Conservation (phyloP, 2,888 invertebrate genomes). For the Oligia strigilis region DNA sequence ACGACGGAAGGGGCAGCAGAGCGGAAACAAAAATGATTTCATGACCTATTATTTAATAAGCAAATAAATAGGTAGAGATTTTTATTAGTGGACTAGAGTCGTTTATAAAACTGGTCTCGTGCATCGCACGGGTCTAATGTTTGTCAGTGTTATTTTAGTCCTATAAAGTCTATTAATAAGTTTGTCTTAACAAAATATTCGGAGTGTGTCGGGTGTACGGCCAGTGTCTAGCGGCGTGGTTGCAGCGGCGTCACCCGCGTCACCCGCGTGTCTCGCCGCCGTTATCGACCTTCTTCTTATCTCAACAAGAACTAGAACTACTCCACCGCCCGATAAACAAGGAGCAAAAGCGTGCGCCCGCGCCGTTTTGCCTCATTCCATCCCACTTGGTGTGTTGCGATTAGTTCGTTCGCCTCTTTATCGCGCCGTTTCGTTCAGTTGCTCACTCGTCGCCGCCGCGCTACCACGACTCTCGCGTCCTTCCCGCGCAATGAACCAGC, state of each 20-base stretch:
- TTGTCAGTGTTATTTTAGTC: slow-evolving; percentile 85
- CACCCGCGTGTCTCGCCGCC: slow-evolving; percentile 69
- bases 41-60: slow-evolving; percentile 37
- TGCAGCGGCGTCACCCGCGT: slow-evolving; percentile 66
- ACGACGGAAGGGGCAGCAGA: slow-evolving; percentile 22
- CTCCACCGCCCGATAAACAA: slow-evolving; percentile 85
- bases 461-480: slow-evolving; percentile 82
- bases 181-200: slow-evolving; percentile 81
- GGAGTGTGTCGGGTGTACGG: slow-evolving; percentile 59
- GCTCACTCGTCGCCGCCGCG: slow-evolving; percentile 86
- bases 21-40: slow-evolving; percentile 22
- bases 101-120: slow-evolving; percentile 72
- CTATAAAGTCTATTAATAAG: slow-evolving; percentile 84
- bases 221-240: slow-evolving; percentile 69
- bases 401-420: slow-evolving; percentile 84
- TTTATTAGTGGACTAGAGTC: slow-evolving; percentile 36
- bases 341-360: slow-evolving; percentile 89
- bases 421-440: slow-evolving; percentile 82
- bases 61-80: slow-evolving; percentile 12
- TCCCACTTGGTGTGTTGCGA: slow-evolving; percentile 81
- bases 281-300: slow-evolving; percentile 87
- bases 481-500: slow-evolving; percentile 88
- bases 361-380: slow-evolving; percentile 88
- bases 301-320: slow-evolving; percentile 87
- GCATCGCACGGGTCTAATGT: slow-evolving; percentile 78